Conservation (phyloP, 2,113 vertebrate species). For the Jacana jacana region DNA sequence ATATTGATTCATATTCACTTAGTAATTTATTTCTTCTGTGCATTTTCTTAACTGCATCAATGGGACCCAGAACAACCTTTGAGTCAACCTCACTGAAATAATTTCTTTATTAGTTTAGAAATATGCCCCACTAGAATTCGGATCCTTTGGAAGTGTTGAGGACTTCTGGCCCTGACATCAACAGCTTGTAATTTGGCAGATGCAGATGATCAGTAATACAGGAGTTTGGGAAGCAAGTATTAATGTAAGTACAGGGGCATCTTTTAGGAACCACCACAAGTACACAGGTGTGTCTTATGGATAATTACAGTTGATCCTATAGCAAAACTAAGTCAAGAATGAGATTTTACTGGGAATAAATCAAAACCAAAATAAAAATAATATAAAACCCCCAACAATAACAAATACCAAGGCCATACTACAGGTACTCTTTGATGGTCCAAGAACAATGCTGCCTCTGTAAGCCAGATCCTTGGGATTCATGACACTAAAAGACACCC, state of each 20-base stretch:
- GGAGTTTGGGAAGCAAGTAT: background rate
- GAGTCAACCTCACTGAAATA: background rate
- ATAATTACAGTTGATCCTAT: background rate
- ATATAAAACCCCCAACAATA: background rate
- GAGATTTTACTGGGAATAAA: background rate
- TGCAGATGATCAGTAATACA: background rate
- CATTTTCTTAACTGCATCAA: background rate
- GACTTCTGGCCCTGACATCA: background rate
- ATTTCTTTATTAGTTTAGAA: background rate
- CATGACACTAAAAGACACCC: background rate
- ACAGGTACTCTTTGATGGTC: background rate
- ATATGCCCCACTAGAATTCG: background rate
- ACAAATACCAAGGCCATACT: background rate
- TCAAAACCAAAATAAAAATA: rapidly evolving
- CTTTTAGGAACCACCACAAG: background rate
- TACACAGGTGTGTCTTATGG: background rate
- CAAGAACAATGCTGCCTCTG: background rate
- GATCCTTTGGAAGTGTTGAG: background rate
- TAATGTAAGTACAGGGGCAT: background rate
- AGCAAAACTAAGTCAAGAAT: background rate
- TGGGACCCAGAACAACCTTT: background rate
- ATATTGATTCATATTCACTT: background rate
- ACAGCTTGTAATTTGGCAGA: background rate
- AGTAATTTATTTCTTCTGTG: background rate
- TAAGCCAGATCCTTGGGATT: background rate